These are phyloP conservation scores for Archivesica marissinica DNA, from an alignment of 1,140 invertebrate genomes.

Conservation along the genomic window DNA sequence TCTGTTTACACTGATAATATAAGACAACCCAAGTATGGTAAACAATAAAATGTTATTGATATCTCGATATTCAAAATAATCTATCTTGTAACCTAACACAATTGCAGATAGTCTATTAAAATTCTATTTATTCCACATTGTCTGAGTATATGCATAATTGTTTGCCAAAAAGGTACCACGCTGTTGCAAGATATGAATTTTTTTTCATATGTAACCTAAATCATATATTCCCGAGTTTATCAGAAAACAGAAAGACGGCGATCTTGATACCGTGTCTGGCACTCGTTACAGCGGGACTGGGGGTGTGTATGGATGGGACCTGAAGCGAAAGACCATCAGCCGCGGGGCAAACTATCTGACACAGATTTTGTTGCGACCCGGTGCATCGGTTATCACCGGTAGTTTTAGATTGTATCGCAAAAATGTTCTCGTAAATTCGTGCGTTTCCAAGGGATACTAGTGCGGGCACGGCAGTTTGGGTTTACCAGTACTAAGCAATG, in stretches of 20 bases:
- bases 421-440: slow-evolving; percentile 92
- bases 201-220: too few relatives aligned
- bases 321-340: slow-evolving; percentile 95
- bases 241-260: slow-evolving; percentile 89
- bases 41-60: too few relatives aligned
- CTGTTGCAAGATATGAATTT: too few relatives aligned
- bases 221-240: slow-evolving; percentile 98
- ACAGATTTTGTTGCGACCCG: slow-evolving; percentile 95
- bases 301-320: slow-evolving; percentile 99
- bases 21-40: too few relatives aligned
- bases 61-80: too few relatives aligned
- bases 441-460: slow-evolving; percentile 98
- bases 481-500: too few relatives aligned
- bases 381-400: slow-evolving; percentile 98
- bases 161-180: too few relatives aligned
- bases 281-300: slow-evolving; percentile 87
- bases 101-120: too few relatives aligned
- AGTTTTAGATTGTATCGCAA: slow-evolving; percentile 99
- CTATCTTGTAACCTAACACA: too few relatives aligned
- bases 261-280: slow-evolving; percentile 96
- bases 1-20: too few relatives aligned
- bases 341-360: slow-evolving; percentile 98
- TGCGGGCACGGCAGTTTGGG: slow-evolving; percentile 92
- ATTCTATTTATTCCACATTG: too few relatives aligned
- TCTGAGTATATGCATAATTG: too few relatives aligned